Percentiles rank a stretch among this genome's conserved stretches.
Evolutionary conservation across 2,888 invertebrate genomes (phyloP).

Genomic region (Hirtodrosophila duncani): DNA sequence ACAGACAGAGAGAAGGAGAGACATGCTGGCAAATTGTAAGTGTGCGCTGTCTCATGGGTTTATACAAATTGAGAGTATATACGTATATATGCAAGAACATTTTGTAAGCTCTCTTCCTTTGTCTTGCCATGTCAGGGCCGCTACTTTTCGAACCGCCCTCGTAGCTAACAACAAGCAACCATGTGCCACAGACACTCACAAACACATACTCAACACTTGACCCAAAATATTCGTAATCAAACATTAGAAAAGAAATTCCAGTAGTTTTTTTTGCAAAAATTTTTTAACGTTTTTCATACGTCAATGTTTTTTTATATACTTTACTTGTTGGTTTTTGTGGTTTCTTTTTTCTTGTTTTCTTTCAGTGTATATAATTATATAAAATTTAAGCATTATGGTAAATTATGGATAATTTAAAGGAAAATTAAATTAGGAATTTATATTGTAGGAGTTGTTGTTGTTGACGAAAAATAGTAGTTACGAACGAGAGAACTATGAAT

Average conservation of each 20-base stretch:
- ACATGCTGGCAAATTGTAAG: no score
- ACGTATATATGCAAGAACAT: no score
- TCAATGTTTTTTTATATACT: constrained; percentile 41
- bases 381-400: constrained; percentile 37
- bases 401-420: constrained; percentile 59
- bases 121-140: no score
- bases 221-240: no score
- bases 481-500: constrained; percentile 60
- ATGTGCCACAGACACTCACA: no score
- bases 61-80: no score
- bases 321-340: constrained; percentile 52
- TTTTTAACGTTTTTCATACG: constrained; percentile 44
- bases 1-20: no score
- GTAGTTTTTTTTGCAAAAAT: constrained; percentile 40
- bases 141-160: no score
- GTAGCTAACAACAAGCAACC: no score
- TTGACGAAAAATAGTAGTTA: constrained; percentile 51
- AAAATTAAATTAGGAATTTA: constrained; percentile 68
- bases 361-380: constrained; percentile 56
- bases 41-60: no score
- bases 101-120: no score
- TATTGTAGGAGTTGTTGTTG: constrained; percentile 57
- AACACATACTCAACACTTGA: constrained; percentile 1
- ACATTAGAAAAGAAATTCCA: no score
- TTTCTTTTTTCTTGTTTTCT: constrained; percentile 40